phyloP scores from a whole-genome alignment of 2,797 vertebrate species.

The Parauchenoglanis punctatus region DNA sequence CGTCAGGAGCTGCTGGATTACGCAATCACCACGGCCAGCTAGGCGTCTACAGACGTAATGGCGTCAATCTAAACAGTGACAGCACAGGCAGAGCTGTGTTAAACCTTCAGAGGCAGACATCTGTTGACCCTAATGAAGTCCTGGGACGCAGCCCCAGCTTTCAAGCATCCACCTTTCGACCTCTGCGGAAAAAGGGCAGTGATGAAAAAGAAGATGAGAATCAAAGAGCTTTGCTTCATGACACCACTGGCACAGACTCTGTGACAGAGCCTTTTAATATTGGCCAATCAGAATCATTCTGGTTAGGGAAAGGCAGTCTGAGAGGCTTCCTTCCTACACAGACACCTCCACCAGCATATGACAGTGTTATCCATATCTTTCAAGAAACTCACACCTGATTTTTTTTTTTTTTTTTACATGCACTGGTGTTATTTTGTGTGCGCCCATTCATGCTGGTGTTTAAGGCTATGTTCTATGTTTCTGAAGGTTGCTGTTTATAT shows the following conservation, averaged over 20 bases:
- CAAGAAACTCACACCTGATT: slow-evolving; percentile 75
- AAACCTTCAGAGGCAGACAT: slow-evolving; percentile 88
- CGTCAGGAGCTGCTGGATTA: slow-evolving; percentile 65
- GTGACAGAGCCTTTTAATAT: slow-evolving; percentile 65
- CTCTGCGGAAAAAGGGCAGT: slow-evolving; percentile 74
- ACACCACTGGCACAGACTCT: slow-evolving; percentile 60
- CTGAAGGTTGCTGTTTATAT: slow-evolving; percentile 2
- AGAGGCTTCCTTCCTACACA: slow-evolving; percentile 83
- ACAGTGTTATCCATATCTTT: slow-evolving; percentile 90
- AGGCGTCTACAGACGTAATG: slow-evolving; percentile 88
- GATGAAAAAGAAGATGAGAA: slow-evolving; percentile 75
- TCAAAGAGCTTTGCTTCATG: slow-evolving; percentile 75
- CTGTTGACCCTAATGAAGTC: slow-evolving; percentile 88
- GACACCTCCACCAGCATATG: slow-evolving; percentile 88
- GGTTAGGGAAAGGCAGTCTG: slow-evolving; percentile 84
- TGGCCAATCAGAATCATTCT: slow-evolving; percentile 78
- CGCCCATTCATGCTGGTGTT: not conserved
- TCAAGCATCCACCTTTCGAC: slow-evolving; percentile 90
- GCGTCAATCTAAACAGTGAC: slow-evolving; percentile 72
- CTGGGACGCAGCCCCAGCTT: slow-evolving; percentile 86
- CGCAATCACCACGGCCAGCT: slow-evolving; percentile 69
- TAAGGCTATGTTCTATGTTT: not conserved
- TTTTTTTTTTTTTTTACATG: slow-evolving; percentile 11
- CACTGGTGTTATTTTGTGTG: not conserved
- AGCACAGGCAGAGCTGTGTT: slow-evolving; percentile 82